Evolutionary conservation across 2,797 vertebrate species (phyloP), one percentile per base, ranked within the genome.

Genomic region (Takifugu ocellatus): DNA sequence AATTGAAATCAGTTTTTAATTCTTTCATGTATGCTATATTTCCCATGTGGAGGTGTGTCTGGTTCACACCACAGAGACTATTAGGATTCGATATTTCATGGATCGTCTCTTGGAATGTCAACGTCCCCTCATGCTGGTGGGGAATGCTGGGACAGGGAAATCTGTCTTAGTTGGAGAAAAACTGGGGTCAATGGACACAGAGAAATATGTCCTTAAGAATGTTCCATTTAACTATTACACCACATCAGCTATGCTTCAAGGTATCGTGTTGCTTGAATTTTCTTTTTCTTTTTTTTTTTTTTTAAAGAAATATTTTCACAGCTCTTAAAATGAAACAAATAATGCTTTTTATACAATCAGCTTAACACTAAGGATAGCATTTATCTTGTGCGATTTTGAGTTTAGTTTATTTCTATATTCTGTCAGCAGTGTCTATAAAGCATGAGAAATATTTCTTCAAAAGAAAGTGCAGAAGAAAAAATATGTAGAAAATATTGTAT

Each of bases 161-260:
- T 95, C 97, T 0, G 93, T 95, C 25, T 85, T 98, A 72, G 92
- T 98, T 11, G 92, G 90, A 10, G 88, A 94, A 59, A 95, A 93
- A 56, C 87, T 99, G 56, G 84, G 85, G 58, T 90, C 90, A 0
- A 61, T 98, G 60, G 92, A 95, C 42, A 33, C 74, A 0, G 92
- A 96, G n/a, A 82, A 89, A 2, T 95, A 93, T 60, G 46, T 92
- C 71, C 90, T 98, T 63, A 95, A 92, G 82, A 97, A 93, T 1
- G 92, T 96, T 8, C 94, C 94, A 0, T 94, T 97, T 62, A 98
- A 99, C 88, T 99, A 94, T 72, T 98, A 98, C 70, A 98, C 96
- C 58, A 96, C 95, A 0, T 97, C 97, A 1, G 94, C 94, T 3
- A 92, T 95, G 94, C 92, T 99, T 43, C 97, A 99, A 87, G 96